Percentiles rank a stretch among this genome's conserved stretches.
Conservation (phyloP, 2,888 invertebrate genomes). For the Caenorhabditis virilis region DNA sequence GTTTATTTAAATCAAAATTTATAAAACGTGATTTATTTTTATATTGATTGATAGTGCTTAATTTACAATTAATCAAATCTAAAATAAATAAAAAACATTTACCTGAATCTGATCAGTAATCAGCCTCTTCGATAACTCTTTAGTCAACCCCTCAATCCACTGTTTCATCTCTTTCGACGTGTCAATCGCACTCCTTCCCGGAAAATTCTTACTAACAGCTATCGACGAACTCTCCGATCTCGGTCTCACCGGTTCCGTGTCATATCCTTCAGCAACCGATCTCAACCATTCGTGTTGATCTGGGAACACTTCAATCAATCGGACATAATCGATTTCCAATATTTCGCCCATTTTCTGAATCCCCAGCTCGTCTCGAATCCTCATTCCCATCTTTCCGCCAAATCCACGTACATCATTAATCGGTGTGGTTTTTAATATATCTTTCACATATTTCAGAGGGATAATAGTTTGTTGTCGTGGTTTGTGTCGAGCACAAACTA, state of each 20-base stretch:
- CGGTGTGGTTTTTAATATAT: constrained; percentile 77
- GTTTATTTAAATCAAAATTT: too few species aligned
- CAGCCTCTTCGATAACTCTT: constrained; percentile 75
- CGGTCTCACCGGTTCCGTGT: constrained; percentile 83
- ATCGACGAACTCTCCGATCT: constrained; percentile 88
- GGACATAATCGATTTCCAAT: constrained; percentile 71
- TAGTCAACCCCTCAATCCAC: constrained; percentile 82
- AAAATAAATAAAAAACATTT: too few species aligned
- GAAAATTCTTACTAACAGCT: constrained; percentile 90
- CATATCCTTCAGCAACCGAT: constrained; percentile 69
- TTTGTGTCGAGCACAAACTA: constrained; percentile 83
- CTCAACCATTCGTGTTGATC: constrained; percentile 48
- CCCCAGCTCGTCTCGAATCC: constrained; percentile 79
- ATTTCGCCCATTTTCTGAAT: constrained; percentile 80
- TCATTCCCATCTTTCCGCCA: constrained; percentile 95
- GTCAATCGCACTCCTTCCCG: constrained; percentile 79
- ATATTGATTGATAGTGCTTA: too few species aligned
- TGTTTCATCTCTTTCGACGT: constrained; percentile 74
- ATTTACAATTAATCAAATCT: too few species aligned
- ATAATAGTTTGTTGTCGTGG: constrained; percentile 81
- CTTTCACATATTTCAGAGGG: constrained; percentile 77
- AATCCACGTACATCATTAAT: constrained; percentile 85
- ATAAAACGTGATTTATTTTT: too few species aligned
- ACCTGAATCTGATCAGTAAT: constrained; percentile 40
- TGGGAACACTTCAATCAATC: constrained; percentile 40